Evolutionary conservation across 1,140 invertebrate genomes (phyloP).

Genomic region (fruit fly (Drosophila melanogaster)): DNA sequence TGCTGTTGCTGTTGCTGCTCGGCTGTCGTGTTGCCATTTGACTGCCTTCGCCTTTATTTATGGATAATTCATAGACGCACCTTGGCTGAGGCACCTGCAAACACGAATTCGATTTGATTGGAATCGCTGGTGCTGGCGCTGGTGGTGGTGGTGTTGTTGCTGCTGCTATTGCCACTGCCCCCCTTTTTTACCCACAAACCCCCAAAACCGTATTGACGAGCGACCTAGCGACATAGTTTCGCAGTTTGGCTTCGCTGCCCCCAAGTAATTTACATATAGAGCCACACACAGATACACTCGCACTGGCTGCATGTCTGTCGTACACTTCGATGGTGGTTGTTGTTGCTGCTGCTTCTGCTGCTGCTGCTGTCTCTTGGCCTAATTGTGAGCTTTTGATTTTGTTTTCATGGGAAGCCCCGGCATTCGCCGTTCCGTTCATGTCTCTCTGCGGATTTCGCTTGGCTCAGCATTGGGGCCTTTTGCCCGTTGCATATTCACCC

Average conservation of each 20-base stretch:
- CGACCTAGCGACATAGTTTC: constrained; percentile 80
- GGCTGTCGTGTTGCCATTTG: constrained; percentile 56
- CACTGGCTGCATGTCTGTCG: constrained; percentile 38
- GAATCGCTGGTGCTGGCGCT: constrained; percentile 11
- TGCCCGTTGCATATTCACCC: constrained; percentile 55
- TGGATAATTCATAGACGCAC: constrained; percentile 75
- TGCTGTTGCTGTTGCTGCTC: neutral
- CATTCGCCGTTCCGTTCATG: constrained; percentile 6
- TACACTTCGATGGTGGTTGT: neutral
- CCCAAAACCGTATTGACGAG: constrained; percentile 36
- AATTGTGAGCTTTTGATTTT: constrained; percentile 80
- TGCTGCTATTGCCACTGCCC: constrained; percentile 6
- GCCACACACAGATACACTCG: constrained; percentile 13
- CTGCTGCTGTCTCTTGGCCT: constrained; percentile 65
- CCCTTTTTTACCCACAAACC: constrained; percentile 1
- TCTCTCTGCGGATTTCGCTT: constrained; percentile 41
- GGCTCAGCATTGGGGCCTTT: constrained; percentile 48
- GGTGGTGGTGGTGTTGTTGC: too few species aligned
- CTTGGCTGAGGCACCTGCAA: constrained; percentile 58
- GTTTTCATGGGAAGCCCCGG: constrained; percentile 63
- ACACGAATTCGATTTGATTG: constrained; percentile 58
- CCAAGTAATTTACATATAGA: constrained; percentile 73
- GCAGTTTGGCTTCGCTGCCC: constrained; percentile 59
- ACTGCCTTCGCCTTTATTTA: constrained; percentile 62
- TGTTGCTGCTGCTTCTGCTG: neutral